Conservation (phyloP, 2,113 vertebrate species). For the Melanerpes formicivorus region DNA sequence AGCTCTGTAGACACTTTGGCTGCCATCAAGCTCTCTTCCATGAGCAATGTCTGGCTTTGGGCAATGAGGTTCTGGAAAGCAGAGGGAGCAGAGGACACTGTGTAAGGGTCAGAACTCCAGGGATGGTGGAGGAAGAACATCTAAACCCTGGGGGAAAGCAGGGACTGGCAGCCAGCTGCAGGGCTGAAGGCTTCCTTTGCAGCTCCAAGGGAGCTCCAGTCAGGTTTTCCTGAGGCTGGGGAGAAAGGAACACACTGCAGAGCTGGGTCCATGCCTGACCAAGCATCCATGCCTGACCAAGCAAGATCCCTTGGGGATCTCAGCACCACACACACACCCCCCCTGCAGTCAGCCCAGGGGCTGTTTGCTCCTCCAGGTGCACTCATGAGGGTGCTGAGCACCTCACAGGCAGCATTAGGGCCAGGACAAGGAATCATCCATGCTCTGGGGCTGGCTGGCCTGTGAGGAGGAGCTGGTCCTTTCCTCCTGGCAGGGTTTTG, state of each 20-base stretch:
- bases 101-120: neutral
- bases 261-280: neutral
- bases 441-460: neutral
- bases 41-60: neutral
- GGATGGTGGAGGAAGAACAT: rapidly evolving
- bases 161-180: neutral
- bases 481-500: neutral
- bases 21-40: rapidly evolving
- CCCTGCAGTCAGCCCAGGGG: neutral
- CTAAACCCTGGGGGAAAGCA: neutral
- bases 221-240: neutral
- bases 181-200: neutral
- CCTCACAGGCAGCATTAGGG: neutral
- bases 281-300: rapidly evolving
- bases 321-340: rapidly evolving
- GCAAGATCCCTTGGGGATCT: neutral
- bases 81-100: rapidly evolving
- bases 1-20: neutral
- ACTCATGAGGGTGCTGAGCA: neutral
- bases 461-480: neutral
- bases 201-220: neutral
- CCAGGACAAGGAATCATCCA: rapidly evolving
- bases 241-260: neutral
- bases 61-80: neutral
- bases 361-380: neutral